These are phyloP conservation scores for Ophraella communa DNA, from an alignment of 2,888 invertebrate species.

Conservation along the genomic window DNA sequence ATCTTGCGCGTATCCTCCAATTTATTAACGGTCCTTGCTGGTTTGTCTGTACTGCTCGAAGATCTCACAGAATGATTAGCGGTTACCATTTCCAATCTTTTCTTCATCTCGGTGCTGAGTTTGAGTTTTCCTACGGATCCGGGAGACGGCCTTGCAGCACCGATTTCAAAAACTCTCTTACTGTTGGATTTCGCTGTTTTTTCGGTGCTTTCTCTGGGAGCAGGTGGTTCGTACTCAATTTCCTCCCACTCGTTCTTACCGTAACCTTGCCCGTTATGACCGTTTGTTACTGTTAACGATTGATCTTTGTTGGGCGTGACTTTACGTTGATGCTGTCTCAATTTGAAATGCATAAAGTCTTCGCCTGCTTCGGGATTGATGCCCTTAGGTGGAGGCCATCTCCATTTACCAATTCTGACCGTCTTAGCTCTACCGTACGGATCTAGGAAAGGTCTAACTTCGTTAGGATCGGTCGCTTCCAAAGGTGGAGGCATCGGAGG, in stretches of 20 bases:
- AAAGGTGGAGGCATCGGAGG: constrained; percentile 90
- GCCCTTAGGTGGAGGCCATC: constrained; percentile 93
- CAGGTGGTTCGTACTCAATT: constrained; percentile 75
- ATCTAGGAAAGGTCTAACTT: constrained; percentile 83
- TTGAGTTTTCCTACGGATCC: constrained; percentile 91
- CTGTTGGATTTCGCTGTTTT: constrained; percentile 43
- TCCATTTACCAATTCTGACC: constrained; percentile 91
- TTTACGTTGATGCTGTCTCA: constrained; percentile 79
- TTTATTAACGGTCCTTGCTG: constrained; percentile 76
- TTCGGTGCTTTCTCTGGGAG: constrained; percentile 49
- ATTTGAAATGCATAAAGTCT: constrained; percentile 87
- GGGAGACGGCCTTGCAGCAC: constrained; percentile 80
- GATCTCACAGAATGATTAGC: constrained; percentile 86
- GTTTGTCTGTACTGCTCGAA: constrained; percentile 72
- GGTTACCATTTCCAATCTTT: constrained; percentile 86
- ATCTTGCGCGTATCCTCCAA: constrained; percentile 85
- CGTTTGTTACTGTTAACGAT: constrained; percentile 46
- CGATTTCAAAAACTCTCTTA: constrained; percentile 78
- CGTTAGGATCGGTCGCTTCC: constrained; percentile 80
- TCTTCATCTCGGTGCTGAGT: constrained; percentile 90
- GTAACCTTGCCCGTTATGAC: constrained; percentile 37
- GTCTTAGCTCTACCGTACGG: constrained; percentile 94
- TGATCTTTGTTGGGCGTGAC: constrained; percentile 73
- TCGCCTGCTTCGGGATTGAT: constrained; percentile 74
- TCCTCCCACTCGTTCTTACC: constrained; percentile 78